Conservation (phyloP, 2,797 vertebrate genomes). For the Furcifer pardalis region DNA sequence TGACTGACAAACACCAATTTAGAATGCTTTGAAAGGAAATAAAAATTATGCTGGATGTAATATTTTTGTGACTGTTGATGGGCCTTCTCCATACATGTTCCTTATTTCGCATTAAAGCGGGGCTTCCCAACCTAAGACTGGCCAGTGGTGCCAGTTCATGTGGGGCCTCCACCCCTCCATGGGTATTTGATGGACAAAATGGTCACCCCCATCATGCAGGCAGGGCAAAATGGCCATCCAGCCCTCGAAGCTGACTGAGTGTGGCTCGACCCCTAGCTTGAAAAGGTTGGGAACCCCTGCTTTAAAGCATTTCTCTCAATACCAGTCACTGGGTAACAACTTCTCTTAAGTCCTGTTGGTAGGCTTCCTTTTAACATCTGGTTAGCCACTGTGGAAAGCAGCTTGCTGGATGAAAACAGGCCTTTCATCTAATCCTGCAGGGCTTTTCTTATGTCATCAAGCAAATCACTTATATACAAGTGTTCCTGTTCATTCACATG, state of each 20-base stretch:
- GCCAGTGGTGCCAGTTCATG: too few species aligned
- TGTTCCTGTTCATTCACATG: background rate
- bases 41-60: background rate
- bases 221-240: too few species aligned
- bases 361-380: background rate
- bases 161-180: too few species aligned
- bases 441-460: background rate
- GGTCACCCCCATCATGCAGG: too few species aligned
- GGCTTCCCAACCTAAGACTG: too few species aligned
- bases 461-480: background rate
- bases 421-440: background rate
- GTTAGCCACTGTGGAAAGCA: background rate
- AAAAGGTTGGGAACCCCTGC: too few species aligned
- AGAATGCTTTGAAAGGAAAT: background rate
- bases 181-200: too few species aligned
- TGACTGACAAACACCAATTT: background rate
- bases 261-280: too few species aligned
- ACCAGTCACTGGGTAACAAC: background rate
- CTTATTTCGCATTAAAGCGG: too few species aligned
- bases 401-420: background rate
- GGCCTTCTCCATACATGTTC: too few species aligned
- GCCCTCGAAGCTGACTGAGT: too few species aligned
- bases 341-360: background rate
- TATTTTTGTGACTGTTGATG: too few species aligned
- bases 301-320: background rate